Percentiles rank a stretch among this genome's conserved stretches.
Evolutionary conservation across 2,888 invertebrate species (phyloP).

Genomic region (Chaitophorus viminalis): DNA sequence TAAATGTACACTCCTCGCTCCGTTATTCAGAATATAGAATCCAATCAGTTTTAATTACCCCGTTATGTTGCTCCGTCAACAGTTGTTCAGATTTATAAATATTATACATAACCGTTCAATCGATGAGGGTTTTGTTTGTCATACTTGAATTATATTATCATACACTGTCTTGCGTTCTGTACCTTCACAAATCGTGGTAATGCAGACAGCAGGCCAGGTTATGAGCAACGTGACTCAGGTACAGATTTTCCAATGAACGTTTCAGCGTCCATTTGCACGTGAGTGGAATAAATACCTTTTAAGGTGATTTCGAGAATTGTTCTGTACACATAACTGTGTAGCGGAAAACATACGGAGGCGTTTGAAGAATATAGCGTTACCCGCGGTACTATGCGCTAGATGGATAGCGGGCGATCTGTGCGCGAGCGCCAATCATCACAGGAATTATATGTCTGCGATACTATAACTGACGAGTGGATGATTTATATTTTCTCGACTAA

Average conservation of each 20-base stretch:
- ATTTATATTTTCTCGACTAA: neutral
- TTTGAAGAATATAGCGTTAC: neutral
- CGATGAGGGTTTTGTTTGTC: neutral
- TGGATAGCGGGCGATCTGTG: neutral
- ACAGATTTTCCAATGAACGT: constrained; percentile 29
- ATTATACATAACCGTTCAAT: neutral
- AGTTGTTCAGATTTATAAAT: neutral
- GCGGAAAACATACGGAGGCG: neutral
- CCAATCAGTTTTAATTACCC: neutral
- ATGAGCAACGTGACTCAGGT: constrained; percentile 34
- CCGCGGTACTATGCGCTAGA: neutral
- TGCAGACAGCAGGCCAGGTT: neutral
- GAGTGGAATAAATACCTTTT: constrained; percentile 13
- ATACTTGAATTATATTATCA: neutral
- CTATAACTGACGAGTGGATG: neutral
- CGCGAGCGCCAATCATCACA: neutral
- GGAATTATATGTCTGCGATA: neutral
- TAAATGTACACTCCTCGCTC: too few species aligned
- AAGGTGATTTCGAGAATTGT: constrained; percentile 1
- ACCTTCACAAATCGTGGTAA: neutral
- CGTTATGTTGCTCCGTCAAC: neutral
- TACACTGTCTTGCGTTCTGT: neutral
- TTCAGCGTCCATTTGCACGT: constrained; percentile 20
- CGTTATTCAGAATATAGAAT: too few species aligned
- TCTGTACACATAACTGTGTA: neutral